Evolutionary conservation across 2,888 invertebrate species (phyloP).

Genomic region (Acanthosoma haemorrhoidale): DNA sequence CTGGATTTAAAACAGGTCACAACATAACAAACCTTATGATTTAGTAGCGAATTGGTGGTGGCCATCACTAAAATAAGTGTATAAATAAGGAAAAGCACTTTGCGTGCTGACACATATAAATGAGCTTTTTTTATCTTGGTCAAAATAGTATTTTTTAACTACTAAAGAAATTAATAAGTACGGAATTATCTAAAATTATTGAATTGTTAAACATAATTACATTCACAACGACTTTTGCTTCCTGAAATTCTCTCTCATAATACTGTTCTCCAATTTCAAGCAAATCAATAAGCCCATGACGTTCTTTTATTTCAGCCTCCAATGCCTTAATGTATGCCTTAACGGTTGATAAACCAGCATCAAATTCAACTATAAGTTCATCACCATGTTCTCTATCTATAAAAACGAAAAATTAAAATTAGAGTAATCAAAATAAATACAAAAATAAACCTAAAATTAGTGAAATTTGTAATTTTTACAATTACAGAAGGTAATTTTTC

Average conservation of each 20-base stretch:
- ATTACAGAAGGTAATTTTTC: not conserved
- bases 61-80: no score
- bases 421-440: not conserved
- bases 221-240: constrained; percentile 92
- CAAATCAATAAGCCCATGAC: constrained; percentile 69
- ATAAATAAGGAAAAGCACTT: no score
- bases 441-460: not conserved
- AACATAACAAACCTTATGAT: no score
- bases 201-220: constrained; percentile 56
- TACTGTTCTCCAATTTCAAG: constrained; percentile 78
- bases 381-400: constrained; percentile 74
- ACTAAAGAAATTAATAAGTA: not conserved
- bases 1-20: no score
- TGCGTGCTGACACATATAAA: no score
- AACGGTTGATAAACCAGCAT: constrained; percentile 70
- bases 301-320: constrained; percentile 74
- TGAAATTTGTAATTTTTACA: not conserved
- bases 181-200: not conserved
- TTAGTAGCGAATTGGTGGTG: no score
- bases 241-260: constrained; percentile 83
- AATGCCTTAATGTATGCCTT: constrained; percentile 75
- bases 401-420: constrained; percentile 43
- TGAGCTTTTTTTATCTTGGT: no score
- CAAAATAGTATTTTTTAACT: no score
- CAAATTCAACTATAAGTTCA: constrained; percentile 81